Base-by-base conservation (phyloP, 2,888 invertebrate species). In the Mesochorus sp. region DNA sequence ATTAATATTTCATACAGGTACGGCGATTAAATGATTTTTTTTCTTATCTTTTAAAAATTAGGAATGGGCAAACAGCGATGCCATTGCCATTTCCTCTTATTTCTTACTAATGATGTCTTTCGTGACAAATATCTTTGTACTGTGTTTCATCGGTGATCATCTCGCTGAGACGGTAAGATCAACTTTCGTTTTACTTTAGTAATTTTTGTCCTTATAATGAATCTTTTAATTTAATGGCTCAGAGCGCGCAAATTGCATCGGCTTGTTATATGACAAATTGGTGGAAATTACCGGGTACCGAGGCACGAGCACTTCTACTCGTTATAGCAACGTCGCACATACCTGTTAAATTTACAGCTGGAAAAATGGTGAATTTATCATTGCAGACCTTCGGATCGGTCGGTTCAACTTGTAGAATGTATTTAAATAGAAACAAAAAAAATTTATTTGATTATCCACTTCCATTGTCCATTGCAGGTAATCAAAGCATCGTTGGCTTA, bases 261-360 rank as follows among this genome's bases (percentile, higher is more conserved):
- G 57, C 72, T 4, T 70, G 80, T 8, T 87, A 85, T 21, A 79
- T 68, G 64, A 79, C 83, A 3, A 55, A 83, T 12, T 87, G 87
- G 87, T 85, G 86, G 61, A 24, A 77, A 61, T 53, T 85, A 12
- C 73, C 83, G 6, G 24, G 19, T 0, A 73, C 83, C 4, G 37
- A 83, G 0, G 59, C 77, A 4, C 62, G 74, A 3, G 73, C 82
- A 10, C 42, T 87, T 14, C 79, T 79, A 19, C 66, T 83, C 3
- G 67, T 86, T 14, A 82, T 87, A 1, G 68, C 80, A 12, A 51
- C 39, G 5, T 71, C 71, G 1, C 37, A 59, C 14, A 59, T 42
- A 8, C 71, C 71, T 19, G 71, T 61, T 6, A 59, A 71, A 42
- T 71, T 71, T 0, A 74, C 83, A 47, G 59, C 85, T 1, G 79